These are phyloP conservation scores for Tychaedon coryphoeus DNA, from an alignment of 2,113 vertebrate genomes.

Conservation along the genomic window DNA sequence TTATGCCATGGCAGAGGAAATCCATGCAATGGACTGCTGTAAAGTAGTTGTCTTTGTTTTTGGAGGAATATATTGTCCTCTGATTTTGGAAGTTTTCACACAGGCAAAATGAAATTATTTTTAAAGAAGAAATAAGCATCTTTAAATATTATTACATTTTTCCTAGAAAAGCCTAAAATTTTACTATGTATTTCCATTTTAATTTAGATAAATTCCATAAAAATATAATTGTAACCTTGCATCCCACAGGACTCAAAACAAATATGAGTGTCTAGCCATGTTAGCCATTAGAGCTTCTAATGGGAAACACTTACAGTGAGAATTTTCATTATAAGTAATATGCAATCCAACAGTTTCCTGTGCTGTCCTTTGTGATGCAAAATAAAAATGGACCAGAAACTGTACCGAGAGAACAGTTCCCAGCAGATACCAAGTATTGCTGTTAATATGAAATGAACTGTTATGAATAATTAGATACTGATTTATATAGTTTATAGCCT, in stretches of 20 bases:
- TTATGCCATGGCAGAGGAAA: neutral
- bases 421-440: neutral
- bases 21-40: neutral
- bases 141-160: neutral
- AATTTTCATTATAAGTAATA: constrained; percentile 15
- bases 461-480: neutral
- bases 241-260: neutral
- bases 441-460: neutral
- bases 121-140: neutral
- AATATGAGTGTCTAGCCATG: neutral
- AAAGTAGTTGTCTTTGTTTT: neutral
- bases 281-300: neutral
- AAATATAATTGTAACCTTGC: neutral
- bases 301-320: neutral
- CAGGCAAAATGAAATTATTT: neutral
- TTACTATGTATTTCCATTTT: neutral
- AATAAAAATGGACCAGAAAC: constrained; percentile 16
- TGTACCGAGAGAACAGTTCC: neutral
- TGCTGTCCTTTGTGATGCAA: neutral
- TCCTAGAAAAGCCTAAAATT: neutral
- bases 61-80: neutral
- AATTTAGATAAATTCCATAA: neutral
- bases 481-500: neutral
- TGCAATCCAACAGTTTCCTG: neutral
- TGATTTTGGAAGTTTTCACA: neutral